These are phyloP conservation scores for Vandiemenella viatica DNA, from an alignment of 2,888 invertebrate genomes.

Conservation along the genomic window DNA sequence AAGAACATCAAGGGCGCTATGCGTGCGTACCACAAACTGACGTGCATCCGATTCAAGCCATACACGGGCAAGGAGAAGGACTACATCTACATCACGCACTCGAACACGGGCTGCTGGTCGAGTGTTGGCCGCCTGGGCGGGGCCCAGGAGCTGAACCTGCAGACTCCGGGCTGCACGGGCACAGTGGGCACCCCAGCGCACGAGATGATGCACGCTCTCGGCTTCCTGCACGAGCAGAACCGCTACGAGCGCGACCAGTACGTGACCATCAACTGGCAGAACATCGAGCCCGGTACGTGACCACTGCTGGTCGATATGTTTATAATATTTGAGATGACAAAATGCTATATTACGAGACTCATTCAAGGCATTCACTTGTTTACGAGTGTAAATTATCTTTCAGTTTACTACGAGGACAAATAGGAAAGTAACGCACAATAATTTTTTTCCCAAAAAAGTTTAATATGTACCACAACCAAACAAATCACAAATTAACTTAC, in stretches of 20 bases:
- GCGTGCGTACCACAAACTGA: constrained; percentile 55
- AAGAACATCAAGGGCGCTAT: constrained; percentile 53
- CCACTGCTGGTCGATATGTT: too few relatives aligned
- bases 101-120: constrained; percentile 68
- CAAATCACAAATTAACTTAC: too few relatives aligned
- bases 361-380: too few relatives aligned
- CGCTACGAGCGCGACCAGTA: constrained; percentile 57
- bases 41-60: constrained; percentile 58
- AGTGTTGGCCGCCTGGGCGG: constrained; percentile 56
- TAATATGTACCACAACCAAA: too few relatives aligned
- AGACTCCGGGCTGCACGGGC: constrained; percentile 54
- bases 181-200: constrained; percentile 62
- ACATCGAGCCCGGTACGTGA: constrained; percentile 49
- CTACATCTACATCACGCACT: constrained; percentile 51
- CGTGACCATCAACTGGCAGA: constrained; percentile 48
- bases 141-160: constrained; percentile 33
- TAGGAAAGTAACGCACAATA: too few relatives aligned
- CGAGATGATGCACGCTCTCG: constrained; percentile 63
- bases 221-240: constrained; percentile 72
- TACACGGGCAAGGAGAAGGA: constrained; percentile 42
- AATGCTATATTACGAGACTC: too few relatives aligned
- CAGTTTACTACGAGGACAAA: too few relatives aligned
- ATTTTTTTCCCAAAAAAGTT: too few relatives aligned
- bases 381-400: too few relatives aligned
- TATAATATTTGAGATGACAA: too few relatives aligned